A percentile compares a stretch with the other conserved stretches of the same genome.
Conservation (phyloP, 2,888 invertebrate species). For the Clusia tigrina region DNA sequence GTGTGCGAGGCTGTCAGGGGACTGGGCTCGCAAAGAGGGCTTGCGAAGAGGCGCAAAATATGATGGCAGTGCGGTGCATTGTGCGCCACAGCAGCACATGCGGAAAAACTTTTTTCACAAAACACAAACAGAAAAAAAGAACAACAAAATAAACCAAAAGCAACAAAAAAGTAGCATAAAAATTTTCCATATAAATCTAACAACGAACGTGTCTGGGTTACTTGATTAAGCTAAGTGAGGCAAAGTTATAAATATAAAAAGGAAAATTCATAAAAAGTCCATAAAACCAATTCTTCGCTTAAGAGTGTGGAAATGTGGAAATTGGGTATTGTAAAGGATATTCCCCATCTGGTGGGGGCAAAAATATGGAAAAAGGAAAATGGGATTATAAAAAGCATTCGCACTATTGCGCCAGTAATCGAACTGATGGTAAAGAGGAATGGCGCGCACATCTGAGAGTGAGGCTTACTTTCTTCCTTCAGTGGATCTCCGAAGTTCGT, state of each 20-base stretch:
- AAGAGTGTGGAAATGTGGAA: not conserved
- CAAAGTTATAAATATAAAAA: not conserved
- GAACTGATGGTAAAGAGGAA: too few species aligned
- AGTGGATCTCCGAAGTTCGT: too few species aligned
- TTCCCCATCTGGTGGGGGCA: too few species aligned
- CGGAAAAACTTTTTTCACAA: not conserved
- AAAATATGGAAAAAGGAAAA: too few species aligned
- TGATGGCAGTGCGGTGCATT: not conserved
- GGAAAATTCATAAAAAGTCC: conserved; percentile 5
- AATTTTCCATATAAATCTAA: conserved; percentile 59
- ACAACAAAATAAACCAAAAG: not conserved
- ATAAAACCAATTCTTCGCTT: conserved; percentile 3
- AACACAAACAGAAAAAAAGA: not conserved
- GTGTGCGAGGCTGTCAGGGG: not conserved
- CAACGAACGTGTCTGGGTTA: conserved; percentile 56
- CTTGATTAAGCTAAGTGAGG: conserved; percentile 50
- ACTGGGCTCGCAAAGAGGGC: not conserved
- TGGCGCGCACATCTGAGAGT: too few species aligned
- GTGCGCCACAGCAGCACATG: not conserved
- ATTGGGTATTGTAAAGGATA: too few species aligned
- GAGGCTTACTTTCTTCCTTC: too few species aligned
- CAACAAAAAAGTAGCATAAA: conserved; percentile 35
- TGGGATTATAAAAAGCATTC: too few species aligned
- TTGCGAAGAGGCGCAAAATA: not conserved
- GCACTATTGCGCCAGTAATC: too few species aligned